Evolutionary conservation across 92 coral and sea anemone species (phyloP).

Genomic region (Metridium senile): DNA sequence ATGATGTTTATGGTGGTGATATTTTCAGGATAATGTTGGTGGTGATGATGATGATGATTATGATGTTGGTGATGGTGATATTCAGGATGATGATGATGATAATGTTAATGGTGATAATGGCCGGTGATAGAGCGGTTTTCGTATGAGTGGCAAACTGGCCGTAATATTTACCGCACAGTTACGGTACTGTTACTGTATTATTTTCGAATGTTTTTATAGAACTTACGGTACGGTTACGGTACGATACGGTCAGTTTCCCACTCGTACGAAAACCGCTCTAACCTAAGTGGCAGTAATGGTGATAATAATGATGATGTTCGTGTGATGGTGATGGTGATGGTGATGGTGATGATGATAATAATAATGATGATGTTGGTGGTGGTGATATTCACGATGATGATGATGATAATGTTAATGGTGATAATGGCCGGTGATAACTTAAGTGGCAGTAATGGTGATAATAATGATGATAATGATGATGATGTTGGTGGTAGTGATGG

Average conservation of each 20-base stretch:
- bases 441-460: neutral
- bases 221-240: too few species aligned
- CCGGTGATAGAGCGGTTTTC: too few species aligned
- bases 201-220: too few species aligned
- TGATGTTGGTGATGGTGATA: neutral
- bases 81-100: neutral
- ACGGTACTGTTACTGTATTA: too few species aligned
- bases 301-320: neutral
- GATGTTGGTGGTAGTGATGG: neutral
- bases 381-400: neutral
- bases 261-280: too few species aligned
- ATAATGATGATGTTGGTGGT: neutral
- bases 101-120: too few species aligned
- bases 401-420: constrained; percentile 3
- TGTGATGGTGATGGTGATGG: neutral
- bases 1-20: neutral
- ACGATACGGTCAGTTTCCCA: too few species aligned
- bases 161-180: too few species aligned
- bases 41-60: neutral
- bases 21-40: neutral
- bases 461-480: neutral
- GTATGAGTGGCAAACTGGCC: too few species aligned
- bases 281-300: neutral
- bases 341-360: neutral
- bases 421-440: neutral